phyloP scores from a whole-genome alignment of 35 echinoderm and acorn worm species.

The Acanthaster planci region DNA sequence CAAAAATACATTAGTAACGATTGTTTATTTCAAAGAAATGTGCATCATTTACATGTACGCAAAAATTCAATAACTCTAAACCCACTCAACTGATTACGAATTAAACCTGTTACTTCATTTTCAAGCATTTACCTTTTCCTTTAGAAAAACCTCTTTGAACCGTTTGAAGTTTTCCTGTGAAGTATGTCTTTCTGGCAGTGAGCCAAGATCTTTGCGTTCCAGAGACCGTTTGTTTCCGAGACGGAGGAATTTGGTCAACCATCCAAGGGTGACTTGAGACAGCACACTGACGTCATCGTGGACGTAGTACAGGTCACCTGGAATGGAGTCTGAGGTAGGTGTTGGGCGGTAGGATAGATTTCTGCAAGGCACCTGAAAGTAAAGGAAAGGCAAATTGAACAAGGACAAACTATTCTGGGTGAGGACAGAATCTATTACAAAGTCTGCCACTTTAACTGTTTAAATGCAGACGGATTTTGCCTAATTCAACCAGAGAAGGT shows the following conservation, averaged over 20 bases:
- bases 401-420: no score
- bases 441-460: no score
- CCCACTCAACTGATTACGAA: no score
- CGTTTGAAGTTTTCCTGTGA: neutral
- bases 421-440: no score
- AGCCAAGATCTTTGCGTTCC: neutral
- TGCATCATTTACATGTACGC: no score
- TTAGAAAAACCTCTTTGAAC: neutral
- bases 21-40: no score
- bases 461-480: no score
- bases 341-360: neutral
- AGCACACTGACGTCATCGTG: neutral
- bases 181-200: neutral
- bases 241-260: neutral
- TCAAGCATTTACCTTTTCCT: neutral
- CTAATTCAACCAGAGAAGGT: neutral
- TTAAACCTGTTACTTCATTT: no score
- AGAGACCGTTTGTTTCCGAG: slow-evolving; percentile 4
- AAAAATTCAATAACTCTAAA: no score
- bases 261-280: neutral
- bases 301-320: neutral
- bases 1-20: no score
- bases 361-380: neutral
- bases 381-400: neutral
- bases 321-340: neutral